Evolutionary conservation across 2,888 invertebrate species (phyloP).

Genomic region (Caenorhabditis virilis): DNA sequence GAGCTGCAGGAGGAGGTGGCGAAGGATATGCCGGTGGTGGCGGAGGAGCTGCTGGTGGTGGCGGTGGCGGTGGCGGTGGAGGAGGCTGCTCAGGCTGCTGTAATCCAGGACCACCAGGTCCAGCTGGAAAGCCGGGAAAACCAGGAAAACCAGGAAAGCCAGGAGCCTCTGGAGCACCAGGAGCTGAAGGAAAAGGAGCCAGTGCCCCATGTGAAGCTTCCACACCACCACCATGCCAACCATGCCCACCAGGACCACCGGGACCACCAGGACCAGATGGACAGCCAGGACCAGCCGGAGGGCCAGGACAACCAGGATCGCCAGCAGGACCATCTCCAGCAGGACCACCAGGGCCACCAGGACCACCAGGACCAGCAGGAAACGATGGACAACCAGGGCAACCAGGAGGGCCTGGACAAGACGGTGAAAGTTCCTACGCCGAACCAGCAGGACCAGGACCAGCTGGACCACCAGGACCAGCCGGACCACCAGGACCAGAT

Average conservation of each 20-base stretch:
- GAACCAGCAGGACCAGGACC: slow-evolving; percentile 27
- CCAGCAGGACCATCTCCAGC: slow-evolving; percentile 45
- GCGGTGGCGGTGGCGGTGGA: slow-evolving; percentile 12
- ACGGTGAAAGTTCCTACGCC: slow-evolving; percentile 26
- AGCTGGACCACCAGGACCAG: slow-evolving; percentile 40
- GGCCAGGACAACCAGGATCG: slow-evolving; percentile 36
- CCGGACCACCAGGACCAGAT: slow-evolving; percentile 49
- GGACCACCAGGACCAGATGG: slow-evolving; percentile 42
- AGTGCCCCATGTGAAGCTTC: slow-evolving; percentile 31
- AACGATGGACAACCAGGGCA: slow-evolving; percentile 38
- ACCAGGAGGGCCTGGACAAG: slow-evolving; percentile 34
- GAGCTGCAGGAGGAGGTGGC: slow-evolving; percentile 8
- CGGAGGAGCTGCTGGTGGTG: slow-evolving; percentile 6
- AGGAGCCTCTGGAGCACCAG: slow-evolving; percentile 36
- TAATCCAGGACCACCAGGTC: slow-evolving; percentile 42
- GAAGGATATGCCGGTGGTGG: slow-evolving; percentile 4
- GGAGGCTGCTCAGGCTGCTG: slow-evolving; percentile 37
- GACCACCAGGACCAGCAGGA: slow-evolving; percentile 19
- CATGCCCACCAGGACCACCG: slow-evolving; percentile 33
- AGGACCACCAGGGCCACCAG: slow-evolving; percentile 11
- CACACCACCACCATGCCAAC: slow-evolving; percentile 10
- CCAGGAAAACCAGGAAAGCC: slow-evolving; percentile 40
- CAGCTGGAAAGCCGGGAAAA: slow-evolving; percentile 31
- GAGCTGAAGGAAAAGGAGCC: slow-evolving; percentile 31
- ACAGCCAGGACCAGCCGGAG: slow-evolving; percentile 38